A percentile compares a stretch with the other conserved stretches of the same genome.
These are phyloP conservation scores for Agraylea sexmaculata DNA, from an alignment of 1,140 invertebrate genomes.

Conservation along the genomic window DNA sequence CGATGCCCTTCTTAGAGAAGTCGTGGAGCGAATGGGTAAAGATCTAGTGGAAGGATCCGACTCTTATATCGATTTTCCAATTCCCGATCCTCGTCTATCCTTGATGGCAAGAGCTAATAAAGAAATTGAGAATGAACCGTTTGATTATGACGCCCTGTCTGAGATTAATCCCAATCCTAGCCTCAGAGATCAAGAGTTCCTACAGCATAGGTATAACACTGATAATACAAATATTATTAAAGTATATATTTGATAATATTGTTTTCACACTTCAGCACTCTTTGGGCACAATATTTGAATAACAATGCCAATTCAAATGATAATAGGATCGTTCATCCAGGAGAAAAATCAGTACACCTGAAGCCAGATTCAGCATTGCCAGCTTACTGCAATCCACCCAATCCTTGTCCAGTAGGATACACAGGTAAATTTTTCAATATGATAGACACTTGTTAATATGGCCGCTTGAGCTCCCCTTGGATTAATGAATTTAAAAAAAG, in stretches of 20 bases:
- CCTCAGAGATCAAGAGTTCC: conserved; percentile 78
- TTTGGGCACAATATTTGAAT: conserved; percentile 74
- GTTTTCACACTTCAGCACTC: conserved; percentile 37
- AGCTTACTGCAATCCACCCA: conserved; percentile 97
- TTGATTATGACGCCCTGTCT: conserved; percentile 52
- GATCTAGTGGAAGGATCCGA: conserved; percentile 51
- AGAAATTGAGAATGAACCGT: conserved; percentile 42
- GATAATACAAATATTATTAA: not conserved
- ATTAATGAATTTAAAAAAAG: no score
- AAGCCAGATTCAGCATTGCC: conserved; percentile 88
- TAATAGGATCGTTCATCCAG: conserved; percentile 51
- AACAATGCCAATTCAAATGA: conserved; percentile 67
- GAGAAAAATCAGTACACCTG: conserved; percentile 50
- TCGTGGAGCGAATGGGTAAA: conserved; percentile 57
- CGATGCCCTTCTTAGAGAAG: conserved; percentile 50
- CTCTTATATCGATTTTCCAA: conserved; percentile 51
- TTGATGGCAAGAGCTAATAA: conserved; percentile 41
- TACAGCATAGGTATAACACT: conserved; percentile 60
- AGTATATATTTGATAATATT: not conserved
- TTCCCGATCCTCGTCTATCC: conserved; percentile 38
- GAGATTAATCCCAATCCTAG: conserved; percentile 57
- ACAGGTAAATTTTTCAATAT: conserved; percentile 40
- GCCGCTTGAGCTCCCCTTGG: no score
- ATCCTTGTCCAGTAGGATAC: conserved; percentile 89
- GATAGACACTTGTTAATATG: conserved; percentile 11